phyloP scores from a whole-genome alignment of 37 sponge, comb jelly and placozoan species.

The Chondrosia reniformis region DNA sequence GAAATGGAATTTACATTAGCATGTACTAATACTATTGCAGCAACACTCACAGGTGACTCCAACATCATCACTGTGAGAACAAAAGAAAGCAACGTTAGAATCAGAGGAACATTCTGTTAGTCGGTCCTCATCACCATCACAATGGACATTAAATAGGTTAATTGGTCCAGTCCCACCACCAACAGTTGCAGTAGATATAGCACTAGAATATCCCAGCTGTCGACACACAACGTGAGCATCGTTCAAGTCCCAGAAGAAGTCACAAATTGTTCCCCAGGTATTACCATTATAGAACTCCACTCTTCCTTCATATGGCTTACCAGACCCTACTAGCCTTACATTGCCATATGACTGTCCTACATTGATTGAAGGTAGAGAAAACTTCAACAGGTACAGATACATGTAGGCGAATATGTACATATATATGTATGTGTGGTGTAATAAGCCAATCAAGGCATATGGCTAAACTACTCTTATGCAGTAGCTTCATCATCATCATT shows the following conservation, averaged over 20 bases:
- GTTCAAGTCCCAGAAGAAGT: not conserved
- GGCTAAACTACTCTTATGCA: too few relatives aligned
- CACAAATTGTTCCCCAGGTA: constrained; percentile 4
- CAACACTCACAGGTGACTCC: constrained; percentile 17
- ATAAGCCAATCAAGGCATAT: too few relatives aligned
- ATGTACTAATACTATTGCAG: too few relatives aligned
- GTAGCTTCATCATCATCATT: too few relatives aligned
- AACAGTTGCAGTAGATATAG: not conserved
- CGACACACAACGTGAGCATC: constrained; percentile 12
- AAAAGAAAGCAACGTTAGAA: not conserved
- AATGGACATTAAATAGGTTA: not conserved
- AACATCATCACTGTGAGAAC: constrained; percentile 8
- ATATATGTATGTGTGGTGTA: too few relatives aligned
- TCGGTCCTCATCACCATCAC: not conserved
- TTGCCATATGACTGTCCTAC: too few relatives aligned
- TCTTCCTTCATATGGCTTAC: constrained; percentile 1
- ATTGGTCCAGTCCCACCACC: constrained; percentile 10
- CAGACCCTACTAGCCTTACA: not conserved
- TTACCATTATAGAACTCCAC: constrained; percentile 2
- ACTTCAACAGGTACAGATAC: too few relatives aligned
- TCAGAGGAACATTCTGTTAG: not conserved
- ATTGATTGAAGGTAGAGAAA: too few relatives aligned
- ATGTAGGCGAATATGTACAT: too few relatives aligned
- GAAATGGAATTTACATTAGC: too few relatives aligned
- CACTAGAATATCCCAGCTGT: not conserved